phyloP scores from a whole-genome alignment of 2,797 vertebrate species.

The Parauchenoglanis ngamensis region DNA sequence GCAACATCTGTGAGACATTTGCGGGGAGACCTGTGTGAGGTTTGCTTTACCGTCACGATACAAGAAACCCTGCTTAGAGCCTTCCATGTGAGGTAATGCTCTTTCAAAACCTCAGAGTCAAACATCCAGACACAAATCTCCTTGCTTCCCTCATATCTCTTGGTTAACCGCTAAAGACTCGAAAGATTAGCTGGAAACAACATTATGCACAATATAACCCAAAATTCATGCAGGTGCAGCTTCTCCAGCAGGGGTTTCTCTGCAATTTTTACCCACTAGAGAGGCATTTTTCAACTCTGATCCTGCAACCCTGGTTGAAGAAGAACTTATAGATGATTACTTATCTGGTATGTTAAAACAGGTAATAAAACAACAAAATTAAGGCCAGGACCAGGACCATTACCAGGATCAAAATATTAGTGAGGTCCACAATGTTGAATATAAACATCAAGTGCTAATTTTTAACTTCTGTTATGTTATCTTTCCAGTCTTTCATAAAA shows the following conservation, averaged over 20 bases:
- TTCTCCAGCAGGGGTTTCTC: neutral
- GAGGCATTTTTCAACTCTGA: neutral
- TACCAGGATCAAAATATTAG: neutral
- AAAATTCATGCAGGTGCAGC: neutral
- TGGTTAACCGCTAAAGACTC: conserved; percentile 23
- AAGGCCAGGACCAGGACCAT: neutral
- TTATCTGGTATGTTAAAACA: neutral
- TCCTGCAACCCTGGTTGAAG: no score
- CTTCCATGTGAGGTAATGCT: conserved; percentile 75
- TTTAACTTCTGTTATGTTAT: neutral
- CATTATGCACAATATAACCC: neutral
- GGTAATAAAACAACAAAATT: neutral
- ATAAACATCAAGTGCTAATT: neutral
- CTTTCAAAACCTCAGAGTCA: conserved; percentile 60
- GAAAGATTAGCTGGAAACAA: conserved; percentile 9
- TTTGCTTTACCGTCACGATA: conserved; percentile 71
- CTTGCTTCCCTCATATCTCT: neutral
- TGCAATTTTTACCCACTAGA: neutral
- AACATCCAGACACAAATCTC: conserved; percentile 24
- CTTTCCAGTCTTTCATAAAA: neutral
- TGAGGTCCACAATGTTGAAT: neutral
- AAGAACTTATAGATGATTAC: neutral
- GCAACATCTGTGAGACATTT: conserved; percentile 77
- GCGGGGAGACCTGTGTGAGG: conserved; percentile 65
- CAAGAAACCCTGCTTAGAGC: conserved; percentile 71